These are phyloP conservation scores for Scaptomyza pallida DNA, from an alignment of 1,140 invertebrate genomes.

Conservation along the genomic window DNA sequence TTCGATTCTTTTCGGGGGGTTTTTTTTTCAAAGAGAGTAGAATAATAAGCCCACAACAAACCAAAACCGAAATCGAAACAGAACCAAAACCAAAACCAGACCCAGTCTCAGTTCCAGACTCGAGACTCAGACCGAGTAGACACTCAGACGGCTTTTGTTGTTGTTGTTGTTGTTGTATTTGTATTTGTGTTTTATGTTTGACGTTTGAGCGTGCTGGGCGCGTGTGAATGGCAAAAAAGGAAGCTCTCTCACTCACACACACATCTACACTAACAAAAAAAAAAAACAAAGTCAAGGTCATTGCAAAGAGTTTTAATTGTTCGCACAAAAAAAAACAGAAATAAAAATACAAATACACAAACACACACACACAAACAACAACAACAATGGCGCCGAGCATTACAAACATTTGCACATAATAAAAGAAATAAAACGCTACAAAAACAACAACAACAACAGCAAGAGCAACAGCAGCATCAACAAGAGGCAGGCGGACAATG, in stretches of 20 bases:
- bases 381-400: slow-evolving; percentile 68
- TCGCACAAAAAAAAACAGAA: slow-evolving; percentile 68
- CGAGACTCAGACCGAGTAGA: slow-evolving; percentile 68
- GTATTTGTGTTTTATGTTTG: slow-evolving; percentile 76
- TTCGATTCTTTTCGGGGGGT: slow-evolving; percentile 56
- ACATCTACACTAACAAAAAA: slow-evolving; percentile 25
- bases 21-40: slow-evolving; percentile 16
- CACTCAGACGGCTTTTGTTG: slow-evolving; percentile 75
- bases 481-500: slow-evolving; percentile 63
- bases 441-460: slow-evolving; percentile 65
- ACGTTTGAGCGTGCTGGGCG: slow-evolving; percentile 79
- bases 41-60: slow-evolving; percentile 52
- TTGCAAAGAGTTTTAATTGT: slow-evolving; percentile 84
- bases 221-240: slow-evolving; percentile 79
- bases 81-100: slow-evolving; percentile 34
- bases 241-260: slow-evolving; percentile 60
- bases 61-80: slow-evolving; percentile 29
- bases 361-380: slow-evolving; percentile 45
- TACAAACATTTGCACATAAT: slow-evolving; percentile 78
- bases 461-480: slow-evolving; percentile 53
- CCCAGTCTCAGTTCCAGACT: slow-evolving; percentile 30
- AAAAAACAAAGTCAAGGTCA: slow-evolving; percentile 84
- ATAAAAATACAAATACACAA: slow-evolving; percentile 60
- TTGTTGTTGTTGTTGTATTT: slow-evolving; percentile 38
- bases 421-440: slow-evolving; percentile 80